A percentile compares a stretch with the other conserved stretches of the same genome.
Conservation (phyloP, 2,888 invertebrate genomes). For the Caenorhabditis zanzibari region DNA sequence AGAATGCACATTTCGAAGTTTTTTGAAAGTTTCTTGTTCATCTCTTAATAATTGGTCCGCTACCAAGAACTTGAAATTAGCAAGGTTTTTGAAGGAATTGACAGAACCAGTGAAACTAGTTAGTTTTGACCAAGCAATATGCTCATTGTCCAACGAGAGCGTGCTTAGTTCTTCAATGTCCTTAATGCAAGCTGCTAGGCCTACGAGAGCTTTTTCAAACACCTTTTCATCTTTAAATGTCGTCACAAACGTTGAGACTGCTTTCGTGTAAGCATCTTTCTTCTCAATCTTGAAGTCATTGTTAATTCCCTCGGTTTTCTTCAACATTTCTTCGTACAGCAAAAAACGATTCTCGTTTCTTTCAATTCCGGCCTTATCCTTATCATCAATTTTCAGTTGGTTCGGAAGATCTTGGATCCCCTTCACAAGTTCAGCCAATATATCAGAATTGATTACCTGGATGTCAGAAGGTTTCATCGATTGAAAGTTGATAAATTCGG, state of each 20-base stretch:
- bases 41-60: too few relatives aligned
- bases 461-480: background rate
- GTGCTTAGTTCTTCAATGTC: too few relatives aligned
- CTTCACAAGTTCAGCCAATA: background rate
- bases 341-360: background rate
- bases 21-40: background rate
- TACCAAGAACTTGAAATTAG: too few relatives aligned
- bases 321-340: background rate
- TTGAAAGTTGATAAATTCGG: background rate
- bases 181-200: too few relatives aligned
- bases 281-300: background rate
- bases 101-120: too few relatives aligned
- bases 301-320: background rate
- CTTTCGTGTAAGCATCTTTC: too few relatives aligned
- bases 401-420: background rate
- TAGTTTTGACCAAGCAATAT: too few relatives aligned
- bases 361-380: background rate
- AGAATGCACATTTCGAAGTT: background rate
- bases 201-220: too few relatives aligned
- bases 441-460: background rate
- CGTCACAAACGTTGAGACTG: too few relatives aligned
- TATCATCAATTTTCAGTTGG: background rate
- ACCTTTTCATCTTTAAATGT: too few relatives aligned
- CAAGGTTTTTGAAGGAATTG: too few relatives aligned
- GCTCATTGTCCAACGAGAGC: too few relatives aligned